These are phyloP conservation scores for Scaptomyza caliginosa DNA, from an alignment of 2,888 invertebrate genomes.

Conservation along the genomic window DNA sequence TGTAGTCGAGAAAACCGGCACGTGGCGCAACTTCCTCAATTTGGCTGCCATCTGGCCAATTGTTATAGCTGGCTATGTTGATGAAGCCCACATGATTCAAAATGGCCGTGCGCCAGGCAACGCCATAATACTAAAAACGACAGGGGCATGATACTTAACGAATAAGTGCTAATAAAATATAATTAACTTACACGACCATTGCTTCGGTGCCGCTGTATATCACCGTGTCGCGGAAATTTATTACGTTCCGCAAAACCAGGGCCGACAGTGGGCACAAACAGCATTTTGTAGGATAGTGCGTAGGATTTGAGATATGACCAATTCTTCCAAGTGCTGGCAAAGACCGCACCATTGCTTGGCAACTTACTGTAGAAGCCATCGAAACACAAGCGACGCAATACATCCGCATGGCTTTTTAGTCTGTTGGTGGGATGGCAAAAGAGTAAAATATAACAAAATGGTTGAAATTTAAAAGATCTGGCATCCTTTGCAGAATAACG, in stretches of 20 bases:
- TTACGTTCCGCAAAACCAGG: conserved; percentile 89
- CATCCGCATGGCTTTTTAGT: conserved; percentile 84
- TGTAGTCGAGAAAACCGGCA: conserved; percentile 85
- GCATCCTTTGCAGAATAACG: not conserved
- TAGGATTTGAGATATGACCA: conserved; percentile 86
- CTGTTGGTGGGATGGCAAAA: conserved; percentile 53
- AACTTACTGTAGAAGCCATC: conserved; percentile 88
- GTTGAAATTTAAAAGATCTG: not conserved
- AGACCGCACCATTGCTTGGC: conserved; percentile 87
- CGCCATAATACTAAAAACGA: conserved; percentile 86
- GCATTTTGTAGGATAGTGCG: conserved; percentile 86
- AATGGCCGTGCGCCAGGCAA: conserved; percentile 87
- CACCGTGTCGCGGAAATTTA: conserved; percentile 83
- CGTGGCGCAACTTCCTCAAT: conserved; percentile 87
- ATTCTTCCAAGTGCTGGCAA: conserved; percentile 87
- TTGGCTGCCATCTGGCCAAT: conserved; percentile 91
- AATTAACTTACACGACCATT: conserved; percentile 80
- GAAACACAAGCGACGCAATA: conserved; percentile 85
- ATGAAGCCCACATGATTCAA: conserved; percentile 86
- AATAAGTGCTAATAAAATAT: not conserved
- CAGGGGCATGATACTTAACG: not conserved
- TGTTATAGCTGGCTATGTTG: conserved; percentile 89
- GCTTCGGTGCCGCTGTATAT: conserved; percentile 83
- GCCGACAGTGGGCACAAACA: conserved; percentile 89
- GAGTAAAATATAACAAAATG: not conserved